Evolutionary conservation across 1,140 invertebrate species (phyloP), one percentile per base, ranked within the genome.

Genomic region (Metopolophium dirhodum): DNA sequence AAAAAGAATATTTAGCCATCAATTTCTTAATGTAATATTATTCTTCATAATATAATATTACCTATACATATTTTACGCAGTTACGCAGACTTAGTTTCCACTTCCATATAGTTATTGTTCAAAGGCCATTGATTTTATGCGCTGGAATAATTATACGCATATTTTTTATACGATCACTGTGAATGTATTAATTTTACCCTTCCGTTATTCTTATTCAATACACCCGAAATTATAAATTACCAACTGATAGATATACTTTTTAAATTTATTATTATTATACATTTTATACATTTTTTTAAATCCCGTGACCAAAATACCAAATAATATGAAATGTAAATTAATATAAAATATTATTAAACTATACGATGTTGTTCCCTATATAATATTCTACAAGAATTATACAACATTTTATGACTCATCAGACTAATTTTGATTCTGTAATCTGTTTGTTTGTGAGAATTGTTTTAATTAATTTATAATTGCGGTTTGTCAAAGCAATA

Each of bases 391-490:
- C n/a, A 7, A 77, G 1, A 77, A 35, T 35, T 18, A n/a, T 77
- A 77, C 30, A 85, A 45, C 23, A 45, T 85, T 41, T 85, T 26
- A 85, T 45, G 83, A 85, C 2, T n/a, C 14, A 6, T 68, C 37
- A 23, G 82, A 83, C 82, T 85, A 45, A 85, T 41, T 85, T 85
- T 41, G 22, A 41, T 85, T 85, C 37, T 85, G 41, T 85, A 45
- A 85, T 85, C 41, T 85, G 3, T 85, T 26, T 11, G 22, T 85
- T 45, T 45, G 23, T 11, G 26, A 8, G 22, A 37, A 23, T 11
- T 26, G 26, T 83, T 85, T 45, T 14, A 85, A 85, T 85, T 85
- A 85, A 26, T 85, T 85, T 45, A 85, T 85, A 41, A 85, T 85
- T 45, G 26, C 0, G 8, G 37, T 85, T 45, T 85, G 2, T 85